Percentiles rank a stretch among this genome's conserved stretches.
These are phyloP conservation scores for Sebastes fasciatus DNA, from an alignment of 2,113 vertebrate genomes.

Conservation along the genomic window DNA sequence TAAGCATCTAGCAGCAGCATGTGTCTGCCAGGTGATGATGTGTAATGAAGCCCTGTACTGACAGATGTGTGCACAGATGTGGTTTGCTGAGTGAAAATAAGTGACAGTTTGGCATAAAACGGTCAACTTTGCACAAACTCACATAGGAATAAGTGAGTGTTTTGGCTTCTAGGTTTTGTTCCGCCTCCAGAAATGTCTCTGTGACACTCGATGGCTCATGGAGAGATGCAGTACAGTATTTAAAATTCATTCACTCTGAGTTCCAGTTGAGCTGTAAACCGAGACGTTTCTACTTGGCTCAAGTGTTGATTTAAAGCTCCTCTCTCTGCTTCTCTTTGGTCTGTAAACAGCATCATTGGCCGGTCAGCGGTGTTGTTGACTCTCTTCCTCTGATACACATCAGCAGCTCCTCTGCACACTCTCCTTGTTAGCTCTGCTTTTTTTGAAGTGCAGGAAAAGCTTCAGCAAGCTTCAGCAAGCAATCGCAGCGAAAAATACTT, in stretches of 20 bases:
- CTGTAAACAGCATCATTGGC: conserved; percentile 45
- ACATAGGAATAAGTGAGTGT: not conserved
- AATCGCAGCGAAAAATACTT: not conserved
- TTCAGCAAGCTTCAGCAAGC: conserved; percentile 1
- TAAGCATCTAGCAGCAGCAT: conserved; percentile 25
- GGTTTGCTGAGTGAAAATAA: conserved; percentile 6
- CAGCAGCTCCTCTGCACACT: conserved; percentile 35
- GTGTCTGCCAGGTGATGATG: conserved; percentile 59
- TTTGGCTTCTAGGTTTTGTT: conserved; percentile 9
- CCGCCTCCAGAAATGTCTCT: not conserved
- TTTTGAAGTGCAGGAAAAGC: conserved; percentile 3
- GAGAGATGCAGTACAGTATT: not conserved
- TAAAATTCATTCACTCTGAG: not conserved
- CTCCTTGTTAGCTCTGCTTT: conserved; percentile 5
- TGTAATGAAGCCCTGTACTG: conserved; percentile 25
- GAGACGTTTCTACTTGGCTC: conserved; percentile 14
- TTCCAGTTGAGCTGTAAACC: conserved; percentile 14
- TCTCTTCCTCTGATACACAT: conserved; percentile 56
- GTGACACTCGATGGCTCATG: not conserved
- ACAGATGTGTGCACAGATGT: conserved; percentile 61
- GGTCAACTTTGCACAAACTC: not conserved
- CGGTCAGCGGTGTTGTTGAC: conserved; percentile 56
- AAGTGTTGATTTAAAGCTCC: conserved; percentile 46
- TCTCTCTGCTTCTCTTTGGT: conserved; percentile 34
- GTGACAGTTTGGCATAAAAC: not conserved